Percentiles rank a stretch among this genome's conserved stretches.
These are phyloP conservation scores for Polydrusus tereticollis DNA, from an alignment of 2,888 invertebrate species.

Conservation along the genomic window DNA sequence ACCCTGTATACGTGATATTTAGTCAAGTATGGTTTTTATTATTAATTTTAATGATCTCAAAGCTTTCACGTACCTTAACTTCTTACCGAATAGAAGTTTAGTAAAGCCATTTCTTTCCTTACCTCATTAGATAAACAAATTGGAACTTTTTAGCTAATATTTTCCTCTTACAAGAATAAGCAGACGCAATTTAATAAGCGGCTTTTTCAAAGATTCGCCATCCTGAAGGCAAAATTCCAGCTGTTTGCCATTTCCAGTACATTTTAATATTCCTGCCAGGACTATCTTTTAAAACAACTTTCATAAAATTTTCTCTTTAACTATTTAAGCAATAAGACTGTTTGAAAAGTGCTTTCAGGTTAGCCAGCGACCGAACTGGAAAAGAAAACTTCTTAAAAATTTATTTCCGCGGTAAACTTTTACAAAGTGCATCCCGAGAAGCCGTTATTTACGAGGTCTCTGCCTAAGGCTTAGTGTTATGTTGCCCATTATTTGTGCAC, in stretches of 20 bases:
- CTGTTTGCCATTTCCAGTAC: slow-evolving; percentile 29
- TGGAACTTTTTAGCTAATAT: neutral
- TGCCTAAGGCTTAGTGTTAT: slow-evolving; percentile 20
- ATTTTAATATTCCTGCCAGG: slow-evolving; percentile 39
- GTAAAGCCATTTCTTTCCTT: neutral
- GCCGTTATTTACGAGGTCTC: slow-evolving; percentile 37
- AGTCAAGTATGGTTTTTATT: too few relatives aligned
- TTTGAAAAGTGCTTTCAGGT: slow-evolving; percentile 41
- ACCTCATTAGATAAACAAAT: too few relatives aligned
- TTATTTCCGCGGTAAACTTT: slow-evolving; percentile 38
- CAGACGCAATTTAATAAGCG: slow-evolving; percentile 28
- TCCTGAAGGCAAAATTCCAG: slow-evolving; percentile 21
- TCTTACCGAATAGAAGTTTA: too few relatives aligned
- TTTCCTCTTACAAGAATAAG: neutral
- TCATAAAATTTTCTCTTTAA: slow-evolving; percentile 40
- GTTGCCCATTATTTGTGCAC: slow-evolving; percentile 21
- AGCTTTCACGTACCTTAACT: too few relatives aligned
- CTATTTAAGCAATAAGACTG: slow-evolving; percentile 45
- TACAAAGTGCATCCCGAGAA: slow-evolving; percentile 41
- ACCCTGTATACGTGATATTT: too few relatives aligned
- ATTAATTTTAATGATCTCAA: too few relatives aligned
- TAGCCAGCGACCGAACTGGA: slow-evolving; percentile 40
- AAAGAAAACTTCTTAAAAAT: slow-evolving; percentile 42
- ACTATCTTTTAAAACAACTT: slow-evolving; percentile 40
- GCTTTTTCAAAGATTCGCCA: slow-evolving; percentile 18